Evolutionary conservation across 2,888 invertebrate species (phyloP).

Genomic region (Scrobipalpa atriplicella): DNA sequence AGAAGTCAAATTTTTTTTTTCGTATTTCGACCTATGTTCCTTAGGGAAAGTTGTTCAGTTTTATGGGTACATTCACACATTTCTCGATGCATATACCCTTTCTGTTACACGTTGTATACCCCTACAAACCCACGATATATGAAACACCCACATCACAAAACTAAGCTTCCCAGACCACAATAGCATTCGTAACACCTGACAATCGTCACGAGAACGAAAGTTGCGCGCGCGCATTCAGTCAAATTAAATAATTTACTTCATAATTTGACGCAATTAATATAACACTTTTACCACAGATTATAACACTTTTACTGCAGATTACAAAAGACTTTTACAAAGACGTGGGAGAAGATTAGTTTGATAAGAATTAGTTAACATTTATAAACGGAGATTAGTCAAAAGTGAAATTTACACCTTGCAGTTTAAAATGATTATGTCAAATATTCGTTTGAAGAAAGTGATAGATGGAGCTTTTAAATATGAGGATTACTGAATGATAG

Average conservation of each 20-base stretch:
- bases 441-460: neutral
- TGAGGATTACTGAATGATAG: neutral
- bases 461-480: neutral
- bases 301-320: constrained; percentile 26
- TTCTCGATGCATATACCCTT: too few relatives aligned
- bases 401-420: constrained; percentile 7
- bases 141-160: constrained; percentile 28
- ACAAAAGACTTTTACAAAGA: constrained; percentile 31
- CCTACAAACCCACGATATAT: neutral
- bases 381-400: constrained; percentile 13
- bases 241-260: constrained; percentile 26
- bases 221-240: constrained; percentile 4
- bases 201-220: constrained; percentile 21
- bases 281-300: constrained; percentile 21
- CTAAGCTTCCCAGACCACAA: constrained; percentile 46
- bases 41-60: too few relatives aligned
- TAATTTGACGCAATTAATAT: constrained; percentile 58
- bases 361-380: constrained; percentile 20
- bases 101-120: too few relatives aligned
- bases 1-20: too few relatives aligned
- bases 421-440: neutral
- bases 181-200: constrained; percentile 20
- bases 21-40: too few relatives aligned
- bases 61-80: too few relatives aligned
- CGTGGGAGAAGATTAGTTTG: constrained; percentile 31